Conservation (phyloP, 2,797 vertebrate genomes). For the Tangara arthus region DNA sequence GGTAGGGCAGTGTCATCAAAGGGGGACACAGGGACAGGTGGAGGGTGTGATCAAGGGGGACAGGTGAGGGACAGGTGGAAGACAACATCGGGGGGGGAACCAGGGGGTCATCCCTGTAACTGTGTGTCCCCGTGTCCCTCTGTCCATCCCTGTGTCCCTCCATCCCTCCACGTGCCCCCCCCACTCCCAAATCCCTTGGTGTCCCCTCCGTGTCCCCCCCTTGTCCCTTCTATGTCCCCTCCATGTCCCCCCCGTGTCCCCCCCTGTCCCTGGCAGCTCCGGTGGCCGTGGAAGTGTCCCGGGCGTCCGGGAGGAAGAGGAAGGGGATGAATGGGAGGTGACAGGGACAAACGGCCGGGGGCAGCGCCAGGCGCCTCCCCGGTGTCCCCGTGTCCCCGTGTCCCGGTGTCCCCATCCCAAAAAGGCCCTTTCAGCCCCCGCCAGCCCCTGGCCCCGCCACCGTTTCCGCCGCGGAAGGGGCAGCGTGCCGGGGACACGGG, state of each 20-base stretch:
- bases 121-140: too few species aligned
- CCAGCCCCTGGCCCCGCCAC: not conserved
- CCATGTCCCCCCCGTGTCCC: not conserved
- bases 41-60: too few species aligned
- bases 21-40: not conserved
- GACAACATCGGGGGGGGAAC: fast-evolving
- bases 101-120: too few species aligned
- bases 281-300: not conserved
- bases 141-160: not conserved
- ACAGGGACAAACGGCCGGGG: not conserved
- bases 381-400: not conserved
- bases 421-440: not conserved
- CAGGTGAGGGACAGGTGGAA: not conserved
- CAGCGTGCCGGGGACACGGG: not conserved
- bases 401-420: not conserved
- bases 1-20: too few species aligned
- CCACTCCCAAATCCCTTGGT: not conserved
- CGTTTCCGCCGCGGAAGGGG: not conserved
- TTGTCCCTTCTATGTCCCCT: too few species aligned
- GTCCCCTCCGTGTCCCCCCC: too few species aligned
- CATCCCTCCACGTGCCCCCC: not conserved
- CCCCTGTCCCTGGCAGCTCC: not conserved
- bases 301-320: not conserved
- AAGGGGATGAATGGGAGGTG: not conserved
- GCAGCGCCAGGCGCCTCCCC: not conserved